Percentiles rank a stretch among this genome's conserved stretches.
Evolutionary conservation across 1,140 invertebrate genomes (phyloP).

Genomic region (Chironomus tepperi): DNA sequence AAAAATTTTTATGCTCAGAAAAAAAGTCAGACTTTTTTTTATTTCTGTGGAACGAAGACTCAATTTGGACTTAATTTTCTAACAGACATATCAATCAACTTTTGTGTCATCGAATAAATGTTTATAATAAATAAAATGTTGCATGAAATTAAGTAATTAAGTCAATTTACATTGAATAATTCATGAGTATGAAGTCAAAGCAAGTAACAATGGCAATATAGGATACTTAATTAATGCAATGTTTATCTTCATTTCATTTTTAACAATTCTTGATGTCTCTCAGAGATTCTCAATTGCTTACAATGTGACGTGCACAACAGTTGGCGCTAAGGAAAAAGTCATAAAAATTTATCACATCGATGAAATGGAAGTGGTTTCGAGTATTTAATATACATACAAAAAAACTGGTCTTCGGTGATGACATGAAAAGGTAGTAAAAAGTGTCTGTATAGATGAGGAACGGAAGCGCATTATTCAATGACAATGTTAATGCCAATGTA

Average conservation of each 20-base stretch:
- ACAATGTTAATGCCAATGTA: too few species aligned
- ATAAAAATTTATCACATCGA: constrained; percentile 22
- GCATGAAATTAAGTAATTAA: constrained; percentile 11
- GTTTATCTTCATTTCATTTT: not conserved
- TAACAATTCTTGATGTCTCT: not conserved
- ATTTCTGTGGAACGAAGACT: not conserved
- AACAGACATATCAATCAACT: not conserved
- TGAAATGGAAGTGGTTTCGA: not conserved
- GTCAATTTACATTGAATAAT: constrained; percentile 14
- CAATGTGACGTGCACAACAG: not conserved
- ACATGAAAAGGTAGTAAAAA: too few species aligned
- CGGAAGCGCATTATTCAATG: too few species aligned
- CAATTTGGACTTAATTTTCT: not conserved
- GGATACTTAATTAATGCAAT: not conserved
- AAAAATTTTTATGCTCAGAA: not conserved
- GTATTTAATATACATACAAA: not conserved
- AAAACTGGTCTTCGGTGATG: not conserved
- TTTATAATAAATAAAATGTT: not conserved
- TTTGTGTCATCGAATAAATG: not conserved
- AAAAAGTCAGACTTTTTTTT: too few species aligned
- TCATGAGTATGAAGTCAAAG: not conserved
- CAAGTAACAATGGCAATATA: not conserved
- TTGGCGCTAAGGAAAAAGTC: constrained; percentile 14
- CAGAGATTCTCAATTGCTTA: too few species aligned
- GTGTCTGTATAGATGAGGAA: too few species aligned